A percentile compares a stretch with the other conserved stretches of the same genome.
These are phyloP conservation scores for Microcebus ravelobensis DNA, from an alignment of 2,113 vertebrate genomes.

Conservation along the genomic window DNA sequence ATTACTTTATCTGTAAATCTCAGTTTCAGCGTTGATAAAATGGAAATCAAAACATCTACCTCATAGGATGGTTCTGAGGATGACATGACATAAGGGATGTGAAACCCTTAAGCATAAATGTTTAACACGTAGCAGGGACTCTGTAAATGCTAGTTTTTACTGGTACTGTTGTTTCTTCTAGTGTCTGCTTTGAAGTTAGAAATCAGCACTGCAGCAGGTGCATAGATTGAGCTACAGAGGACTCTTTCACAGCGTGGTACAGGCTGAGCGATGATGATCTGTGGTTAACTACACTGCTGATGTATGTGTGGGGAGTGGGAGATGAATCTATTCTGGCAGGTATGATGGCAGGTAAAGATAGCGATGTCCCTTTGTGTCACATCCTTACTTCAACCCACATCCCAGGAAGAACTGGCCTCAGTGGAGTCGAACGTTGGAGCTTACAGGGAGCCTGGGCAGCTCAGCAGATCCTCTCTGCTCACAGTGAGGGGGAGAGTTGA, in stretches of 20 bases:
- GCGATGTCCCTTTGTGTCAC: not conserved
- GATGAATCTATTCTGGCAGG: not conserved
- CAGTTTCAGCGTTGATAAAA: conserved; percentile 35
- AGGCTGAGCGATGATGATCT: not conserved
- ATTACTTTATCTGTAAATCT: conserved; percentile 22
- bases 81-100: not conserved
- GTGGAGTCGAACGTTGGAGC: not conserved
- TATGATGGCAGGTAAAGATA: not conserved
- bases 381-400: not conserved
- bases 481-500: not conserved
- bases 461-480: not conserved
- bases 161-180: not conserved
- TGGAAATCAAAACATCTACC: not conserved
- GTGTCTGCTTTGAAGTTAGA: not conserved
- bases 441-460: not conserved
- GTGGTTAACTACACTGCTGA: not conserved
- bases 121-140: not conserved
- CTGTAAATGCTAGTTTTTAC: not conserved
- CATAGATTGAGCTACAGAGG: not conserved
- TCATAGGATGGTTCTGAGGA: not conserved
- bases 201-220: not conserved
- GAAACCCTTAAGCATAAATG: not conserved
- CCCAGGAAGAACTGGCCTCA: not conserved
- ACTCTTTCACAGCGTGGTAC: not conserved
- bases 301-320: no score